These are phyloP conservation scores for Emydura subglobosa DNA, from an alignment of 2,113 vertebrate species.

Conservation along the genomic window DNA sequence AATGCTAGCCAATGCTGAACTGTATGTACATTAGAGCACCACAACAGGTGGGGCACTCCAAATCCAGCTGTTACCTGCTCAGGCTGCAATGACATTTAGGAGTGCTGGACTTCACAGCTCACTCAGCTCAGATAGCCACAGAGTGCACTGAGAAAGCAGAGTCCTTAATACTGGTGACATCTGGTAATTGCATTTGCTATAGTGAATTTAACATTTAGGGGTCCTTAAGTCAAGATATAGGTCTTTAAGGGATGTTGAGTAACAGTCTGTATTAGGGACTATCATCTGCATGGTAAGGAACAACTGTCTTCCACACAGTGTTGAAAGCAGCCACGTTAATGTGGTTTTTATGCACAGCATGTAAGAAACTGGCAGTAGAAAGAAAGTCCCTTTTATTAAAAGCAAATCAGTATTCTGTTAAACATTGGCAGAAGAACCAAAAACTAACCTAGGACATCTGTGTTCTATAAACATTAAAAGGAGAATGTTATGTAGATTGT, in stretches of 20 bases:
- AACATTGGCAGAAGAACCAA: background rate
- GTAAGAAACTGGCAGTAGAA: background rate
- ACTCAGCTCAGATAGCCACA: background rate
- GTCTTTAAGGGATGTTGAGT: background rate
- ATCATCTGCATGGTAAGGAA: background rate
- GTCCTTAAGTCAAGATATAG: background rate
- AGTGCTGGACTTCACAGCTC: background rate
- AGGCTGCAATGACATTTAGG: background rate
- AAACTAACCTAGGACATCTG: background rate
- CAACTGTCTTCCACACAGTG: background rate
- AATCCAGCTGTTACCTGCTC: background rate
- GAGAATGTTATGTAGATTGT: background rate
- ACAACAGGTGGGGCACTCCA: background rate
- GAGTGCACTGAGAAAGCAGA: background rate
- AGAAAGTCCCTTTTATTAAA: background rate
- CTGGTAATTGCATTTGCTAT: background rate
- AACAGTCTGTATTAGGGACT: background rate
- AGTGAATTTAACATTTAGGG: background rate
- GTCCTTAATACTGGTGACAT: background rate
- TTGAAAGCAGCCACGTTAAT: background rate
- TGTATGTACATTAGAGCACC: background rate
- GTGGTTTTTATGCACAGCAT: background rate
- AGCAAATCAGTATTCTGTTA: background rate
- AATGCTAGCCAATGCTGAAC: background rate
- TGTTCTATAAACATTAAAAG: background rate